phyloP scores from a whole-genome alignment of 2,797 vertebrate genomes.

The Vultur gryphus region DNA sequence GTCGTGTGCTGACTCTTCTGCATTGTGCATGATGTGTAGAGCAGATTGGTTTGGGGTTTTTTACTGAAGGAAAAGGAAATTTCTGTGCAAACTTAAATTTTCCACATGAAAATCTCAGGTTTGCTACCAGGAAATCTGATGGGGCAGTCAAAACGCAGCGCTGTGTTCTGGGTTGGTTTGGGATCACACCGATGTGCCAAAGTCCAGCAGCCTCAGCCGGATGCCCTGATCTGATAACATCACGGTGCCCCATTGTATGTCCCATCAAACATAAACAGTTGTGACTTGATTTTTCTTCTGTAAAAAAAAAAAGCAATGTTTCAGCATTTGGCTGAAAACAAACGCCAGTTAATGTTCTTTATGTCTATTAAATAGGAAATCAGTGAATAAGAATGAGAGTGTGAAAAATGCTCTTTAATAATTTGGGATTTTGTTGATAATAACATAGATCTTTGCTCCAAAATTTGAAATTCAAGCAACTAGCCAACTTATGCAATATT shows the following conservation, averaged over 20 bases:
- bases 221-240: background rate
- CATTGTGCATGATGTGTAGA: background rate
- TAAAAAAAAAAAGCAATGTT: background rate
- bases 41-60: background rate
- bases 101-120: background rate
- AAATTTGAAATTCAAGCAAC: constrained; percentile 24
- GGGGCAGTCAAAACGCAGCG: background rate
- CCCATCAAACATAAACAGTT: background rate
- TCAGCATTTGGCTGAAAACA: constrained; percentile 33
- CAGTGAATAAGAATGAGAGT: constrained; percentile 14
- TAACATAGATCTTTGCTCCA: background rate
- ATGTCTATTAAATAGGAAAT: constrained; percentile 39
- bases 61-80: background rate
- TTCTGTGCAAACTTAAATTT: background rate
- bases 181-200: background rate
- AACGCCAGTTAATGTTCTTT: constrained; percentile 19
- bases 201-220: background rate
- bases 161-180: background rate
- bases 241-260: background rate
- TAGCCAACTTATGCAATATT: constrained; percentile 21
- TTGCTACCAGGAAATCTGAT: background rate
- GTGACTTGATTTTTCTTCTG: background rate
- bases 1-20: background rate
- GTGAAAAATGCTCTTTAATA: constrained; percentile 3
- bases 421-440: constrained; percentile 20